Conservation (phyloP, 2,888 invertebrate species). For the Choreutis nemorana region DNA sequence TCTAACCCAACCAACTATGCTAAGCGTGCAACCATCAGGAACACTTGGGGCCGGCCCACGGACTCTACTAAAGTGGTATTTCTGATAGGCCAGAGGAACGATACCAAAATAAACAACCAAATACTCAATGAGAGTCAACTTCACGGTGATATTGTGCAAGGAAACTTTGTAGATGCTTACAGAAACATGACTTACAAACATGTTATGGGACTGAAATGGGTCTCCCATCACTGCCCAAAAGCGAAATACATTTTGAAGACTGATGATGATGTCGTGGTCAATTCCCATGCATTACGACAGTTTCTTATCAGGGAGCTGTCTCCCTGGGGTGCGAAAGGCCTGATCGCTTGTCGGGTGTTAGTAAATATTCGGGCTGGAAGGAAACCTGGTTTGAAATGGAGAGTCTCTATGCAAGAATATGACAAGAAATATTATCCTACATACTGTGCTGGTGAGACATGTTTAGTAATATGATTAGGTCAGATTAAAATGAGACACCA, state of each 20-base stretch:
- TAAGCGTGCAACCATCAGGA: slow-evolving; percentile 73
- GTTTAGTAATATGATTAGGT: too few species aligned
- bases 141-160: slow-evolving; percentile 77
- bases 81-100: slow-evolving; percentile 63
- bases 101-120: slow-evolving; percentile 39
- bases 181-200: slow-evolving; percentile 87
- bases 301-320: slow-evolving; percentile 56
- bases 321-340: slow-evolving; percentile 54
- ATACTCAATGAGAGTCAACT: slow-evolving; percentile 62
- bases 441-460: slow-evolving; percentile 75
- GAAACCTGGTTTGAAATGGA: slow-evolving; percentile 74
- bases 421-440: slow-evolving; percentile 67
- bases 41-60: slow-evolving; percentile 75
- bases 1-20: slow-evolving; percentile 72
- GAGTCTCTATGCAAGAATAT: slow-evolving; percentile 72
- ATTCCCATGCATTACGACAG: slow-evolving; percentile 63
- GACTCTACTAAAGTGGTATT: slow-evolving; percentile 70
- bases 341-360: slow-evolving; percentile 67
- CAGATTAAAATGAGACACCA: too few species aligned
- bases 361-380: slow-evolving; percentile 54
- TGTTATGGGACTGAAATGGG: slow-evolving; percentile 83
- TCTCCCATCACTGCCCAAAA: slow-evolving; percentile 71
- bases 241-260: slow-evolving; percentile 76
- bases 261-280: slow-evolving; percentile 76
- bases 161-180: slow-evolving; percentile 79